Evolutionary conservation across 2,113 vertebrate species (phyloP).

Genomic region (Corynorhinus townsendii): DNA sequence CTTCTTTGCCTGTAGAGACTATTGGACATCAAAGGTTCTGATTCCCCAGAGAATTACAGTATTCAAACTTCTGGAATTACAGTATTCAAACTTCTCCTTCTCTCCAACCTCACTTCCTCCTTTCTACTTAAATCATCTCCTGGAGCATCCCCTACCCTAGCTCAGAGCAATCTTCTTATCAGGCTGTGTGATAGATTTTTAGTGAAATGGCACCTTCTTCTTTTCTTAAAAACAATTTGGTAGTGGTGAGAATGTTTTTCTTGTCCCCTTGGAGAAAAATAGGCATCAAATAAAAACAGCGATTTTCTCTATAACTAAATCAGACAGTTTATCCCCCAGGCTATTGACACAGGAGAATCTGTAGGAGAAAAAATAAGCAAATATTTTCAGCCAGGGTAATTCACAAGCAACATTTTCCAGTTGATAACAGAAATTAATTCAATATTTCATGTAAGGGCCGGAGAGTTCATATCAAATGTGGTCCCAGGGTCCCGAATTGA

Average conservation of each 20-base stretch:
- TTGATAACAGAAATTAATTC: slow-evolving; percentile 66
- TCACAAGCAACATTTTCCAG: slow-evolving; percentile 49
- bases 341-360: slow-evolving; percentile 43
- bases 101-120: too few relatives aligned
- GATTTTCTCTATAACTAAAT: slow-evolving; percentile 60
- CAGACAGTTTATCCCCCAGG: slow-evolving; percentile 53
- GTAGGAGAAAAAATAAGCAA: slow-evolving; percentile 8
- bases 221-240: slow-evolving; percentile 48
- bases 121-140: neutral
- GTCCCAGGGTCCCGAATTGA: slow-evolving; percentile 20
- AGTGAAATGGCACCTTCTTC: slow-evolving; percentile 17
- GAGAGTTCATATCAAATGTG: slow-evolving; percentile 48
- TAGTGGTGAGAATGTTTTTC: slow-evolving; percentile 29
- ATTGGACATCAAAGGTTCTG: neutral
- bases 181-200: slow-evolving; percentile 5
- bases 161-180: neutral
- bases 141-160: neutral
- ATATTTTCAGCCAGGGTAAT: slow-evolving; percentile 51
- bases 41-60: neutral
- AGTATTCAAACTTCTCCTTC: neutral
- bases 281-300: slow-evolving; percentile 58
- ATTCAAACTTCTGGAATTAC: neutral
- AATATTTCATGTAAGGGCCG: slow-evolving; percentile 64
- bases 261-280: neutral
- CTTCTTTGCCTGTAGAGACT: neutral